Percentiles rank a stretch among this genome's conserved stretches.
Evolutionary conservation across 2,888 invertebrate genomes (phyloP).

Genomic region (Trichopoda pennipes): DNA sequence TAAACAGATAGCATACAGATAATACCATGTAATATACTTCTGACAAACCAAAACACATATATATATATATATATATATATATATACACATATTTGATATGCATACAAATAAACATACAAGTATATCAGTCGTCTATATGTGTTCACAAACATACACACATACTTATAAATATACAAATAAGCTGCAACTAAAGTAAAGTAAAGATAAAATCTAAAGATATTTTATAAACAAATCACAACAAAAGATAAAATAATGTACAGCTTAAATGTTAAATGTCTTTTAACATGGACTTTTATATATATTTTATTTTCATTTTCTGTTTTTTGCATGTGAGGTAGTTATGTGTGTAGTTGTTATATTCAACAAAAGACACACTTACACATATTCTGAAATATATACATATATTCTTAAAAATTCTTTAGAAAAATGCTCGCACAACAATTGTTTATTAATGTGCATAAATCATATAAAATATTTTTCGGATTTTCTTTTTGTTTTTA

Average conservation of each 20-base stretch:
- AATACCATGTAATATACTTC: too few relatives aligned
- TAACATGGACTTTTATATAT: constrained; percentile 13
- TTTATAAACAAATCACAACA: constrained; percentile 61
- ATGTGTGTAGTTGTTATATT: background rate
- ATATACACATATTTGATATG: too few relatives aligned
- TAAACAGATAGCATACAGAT: too few relatives aligned
- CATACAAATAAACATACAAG: background rate
- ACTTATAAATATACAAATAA: background rate
- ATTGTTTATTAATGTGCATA: constrained; percentile 33
- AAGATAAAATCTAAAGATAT: constrained; percentile 41
- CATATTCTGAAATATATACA: too few relatives aligned
- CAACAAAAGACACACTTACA: constrained; percentile 6
- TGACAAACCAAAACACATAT: too few relatives aligned
- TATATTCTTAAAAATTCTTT: constrained; percentile 11
- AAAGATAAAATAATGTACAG: constrained; percentile 60
- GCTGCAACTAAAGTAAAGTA: background rate
- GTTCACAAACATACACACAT: background rate
- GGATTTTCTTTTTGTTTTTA: constrained; percentile 38
- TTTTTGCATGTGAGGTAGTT: background rate
- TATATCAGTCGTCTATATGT: too few relatives aligned
- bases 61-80: too few relatives aligned
- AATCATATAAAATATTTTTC: constrained; percentile 21
- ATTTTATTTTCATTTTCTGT: background rate
- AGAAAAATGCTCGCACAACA: constrained; percentile 35
- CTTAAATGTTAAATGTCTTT: constrained; percentile 62